Evolutionary conservation across 30 jellyfish, hydroid and myxozoan species (phyloP).

Genomic region (Hydractinia symbiolongicarpus): DNA sequence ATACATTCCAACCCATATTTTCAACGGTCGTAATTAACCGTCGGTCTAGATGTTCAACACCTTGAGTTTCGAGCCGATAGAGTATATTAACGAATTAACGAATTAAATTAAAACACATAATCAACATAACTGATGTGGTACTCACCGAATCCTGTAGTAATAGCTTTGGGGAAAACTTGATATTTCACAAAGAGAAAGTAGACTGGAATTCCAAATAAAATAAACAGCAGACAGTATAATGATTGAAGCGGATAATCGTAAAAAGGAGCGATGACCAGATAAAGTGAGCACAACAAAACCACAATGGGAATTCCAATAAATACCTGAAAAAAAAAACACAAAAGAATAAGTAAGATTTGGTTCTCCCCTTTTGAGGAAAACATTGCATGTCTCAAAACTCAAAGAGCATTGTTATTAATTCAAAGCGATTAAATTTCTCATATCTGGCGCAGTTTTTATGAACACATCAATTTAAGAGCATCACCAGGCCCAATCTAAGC

Average conservation of each 20-base stretch:
- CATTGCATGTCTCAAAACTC: not conserved
- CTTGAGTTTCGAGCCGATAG: too few relatives aligned
- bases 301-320: conserved; percentile 86
- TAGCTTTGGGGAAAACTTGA: conserved; percentile 49
- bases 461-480: too few relatives aligned
- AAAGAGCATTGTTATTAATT: too few relatives aligned
- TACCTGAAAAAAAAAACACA: conserved; percentile 50
- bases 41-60: too few relatives aligned
- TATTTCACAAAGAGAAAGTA: conserved; percentile 69
- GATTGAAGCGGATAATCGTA: conserved; percentile 85
- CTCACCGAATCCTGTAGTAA: conserved; percentile 56
- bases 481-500: too few relatives aligned
- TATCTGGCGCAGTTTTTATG: too few relatives aligned
- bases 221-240: conserved; percentile 63
- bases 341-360: not conserved
- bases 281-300: conserved; percentile 81
- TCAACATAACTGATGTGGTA: not conserved
- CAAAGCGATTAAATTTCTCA: too few relatives aligned
- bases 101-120: not conserved
- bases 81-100: too few relatives aligned
- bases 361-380: not conserved
- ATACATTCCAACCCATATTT: too few relatives aligned
- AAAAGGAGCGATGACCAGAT: conserved; percentile 93
- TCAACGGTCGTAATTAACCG: too few relatives aligned
- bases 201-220: conserved; percentile 80